Percentiles rank a stretch among this genome's conserved stretches.
These are phyloP conservation scores for Dicrostonyx torquatus DNA, from an alignment of 2,797 vertebrate species.

Conservation along the genomic window DNA sequence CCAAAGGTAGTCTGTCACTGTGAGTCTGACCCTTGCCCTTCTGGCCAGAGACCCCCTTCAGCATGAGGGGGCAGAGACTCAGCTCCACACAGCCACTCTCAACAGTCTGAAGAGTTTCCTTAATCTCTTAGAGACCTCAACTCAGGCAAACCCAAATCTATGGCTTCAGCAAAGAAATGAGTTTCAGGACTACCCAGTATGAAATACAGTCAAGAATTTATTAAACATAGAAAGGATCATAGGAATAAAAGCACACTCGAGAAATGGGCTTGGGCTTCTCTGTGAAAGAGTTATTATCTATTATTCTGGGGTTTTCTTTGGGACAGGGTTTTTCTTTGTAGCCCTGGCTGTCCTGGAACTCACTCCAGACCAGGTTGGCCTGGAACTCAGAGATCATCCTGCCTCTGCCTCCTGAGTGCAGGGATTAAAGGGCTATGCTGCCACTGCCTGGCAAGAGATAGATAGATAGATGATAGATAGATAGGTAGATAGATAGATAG, in stretches of 20 bases:
- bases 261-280: neutral
- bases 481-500: no score
- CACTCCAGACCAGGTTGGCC: no score
- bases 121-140: neutral
- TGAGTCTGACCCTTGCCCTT: neutral
- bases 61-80: neutral
- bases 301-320: neutral
- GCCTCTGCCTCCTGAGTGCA: no score
- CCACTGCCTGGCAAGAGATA: neutral
- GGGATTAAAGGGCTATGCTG: no score
- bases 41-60: neutral
- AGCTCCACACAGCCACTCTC: neutral
- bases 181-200: neutral
- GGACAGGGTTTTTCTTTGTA: neutral
- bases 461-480: no score
- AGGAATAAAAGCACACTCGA: neutral
- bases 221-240: neutral
- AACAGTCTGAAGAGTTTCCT: neutral
- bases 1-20: neutral
- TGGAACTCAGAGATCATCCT: no score
- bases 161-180: neutral
- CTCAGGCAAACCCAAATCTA: neutral
- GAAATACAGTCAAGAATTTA: neutral
- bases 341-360: neutral
- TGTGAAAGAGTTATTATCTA: neutral